Conservation (phyloP, 2,888 invertebrate species). For the Dendrolimus houi region DNA sequence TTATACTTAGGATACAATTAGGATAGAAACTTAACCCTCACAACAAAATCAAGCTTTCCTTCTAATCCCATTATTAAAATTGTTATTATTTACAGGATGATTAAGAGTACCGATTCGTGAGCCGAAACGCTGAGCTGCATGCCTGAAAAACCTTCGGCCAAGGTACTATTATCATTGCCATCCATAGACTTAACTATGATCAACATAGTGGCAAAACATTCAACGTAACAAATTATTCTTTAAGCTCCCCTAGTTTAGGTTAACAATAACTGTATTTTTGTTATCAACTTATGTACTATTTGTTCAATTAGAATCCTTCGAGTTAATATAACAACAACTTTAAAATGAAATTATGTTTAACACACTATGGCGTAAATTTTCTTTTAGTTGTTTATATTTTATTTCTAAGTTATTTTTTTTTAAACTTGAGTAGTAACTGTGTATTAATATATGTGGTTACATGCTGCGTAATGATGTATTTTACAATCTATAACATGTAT, state of each 20-base stretch:
- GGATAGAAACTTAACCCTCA: too few species aligned
- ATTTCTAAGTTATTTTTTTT: slow-evolving; percentile 9
- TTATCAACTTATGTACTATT: slow-evolving; percentile 11
- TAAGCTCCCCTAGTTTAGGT: slow-evolving; percentile 36
- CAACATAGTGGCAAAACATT: slow-evolving; percentile 60
- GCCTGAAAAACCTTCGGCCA: slow-evolving; percentile 51
- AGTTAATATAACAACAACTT: slow-evolving; percentile 3
- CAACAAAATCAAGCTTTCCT: too few species aligned
- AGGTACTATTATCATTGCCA: slow-evolving; percentile 62
- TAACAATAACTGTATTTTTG: slow-evolving; percentile 23
- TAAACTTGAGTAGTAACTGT: slow-evolving; percentile 11
- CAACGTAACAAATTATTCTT: slow-evolving; percentile 56
- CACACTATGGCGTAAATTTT: slow-evolving; percentile 22
- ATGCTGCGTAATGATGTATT: slow-evolving; percentile 8
- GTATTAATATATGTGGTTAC: slow-evolving; percentile 1
- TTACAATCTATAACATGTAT: slow-evolving; percentile 18
- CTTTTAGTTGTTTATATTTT: slow-evolving; percentile 19
- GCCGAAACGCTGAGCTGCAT: slow-evolving; percentile 54
- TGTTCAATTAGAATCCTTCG: slow-evolving; percentile 8
- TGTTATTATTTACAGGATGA: slow-evolving; percentile 31
- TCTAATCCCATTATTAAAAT: too few species aligned
- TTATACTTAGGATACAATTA: too few species aligned
- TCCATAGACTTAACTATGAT: slow-evolving; percentile 64
- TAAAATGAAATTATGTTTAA: slow-evolving; percentile 20
- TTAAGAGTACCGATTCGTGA: slow-evolving; percentile 44